A percentile compares a stretch with the other conserved stretches of the same genome.
Conservation (phyloP, 2,888 invertebrate species). For the Hofmannophila pseudospretella region DNA sequence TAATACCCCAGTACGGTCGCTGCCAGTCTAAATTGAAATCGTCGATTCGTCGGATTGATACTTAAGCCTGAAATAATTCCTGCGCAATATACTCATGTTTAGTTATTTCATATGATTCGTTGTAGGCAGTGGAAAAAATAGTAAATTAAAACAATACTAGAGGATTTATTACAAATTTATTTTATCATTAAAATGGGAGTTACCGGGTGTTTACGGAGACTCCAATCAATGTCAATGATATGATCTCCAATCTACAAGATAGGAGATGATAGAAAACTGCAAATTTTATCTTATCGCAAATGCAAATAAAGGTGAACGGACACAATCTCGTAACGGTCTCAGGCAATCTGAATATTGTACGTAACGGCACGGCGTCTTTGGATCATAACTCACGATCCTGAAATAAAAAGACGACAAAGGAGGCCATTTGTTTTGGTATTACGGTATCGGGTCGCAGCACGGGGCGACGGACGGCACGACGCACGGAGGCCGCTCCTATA, state of each 20-base stretch:
- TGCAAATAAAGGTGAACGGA: slow-evolving; percentile 29
- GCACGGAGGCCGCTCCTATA: slow-evolving; percentile 13
- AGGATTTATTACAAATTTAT: no score
- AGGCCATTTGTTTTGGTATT: slow-evolving; percentile 70
- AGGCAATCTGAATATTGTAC: slow-evolving; percentile 40
- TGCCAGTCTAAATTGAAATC: slow-evolving; percentile 54
- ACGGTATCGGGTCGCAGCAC: slow-evolving; percentile 54
- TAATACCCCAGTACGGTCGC: slow-evolving; percentile 48
- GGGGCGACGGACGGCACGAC: slow-evolving; percentile 24
- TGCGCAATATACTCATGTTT: no score
- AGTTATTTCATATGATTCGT: no score
- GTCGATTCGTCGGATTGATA: no score
- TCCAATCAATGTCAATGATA: no score
- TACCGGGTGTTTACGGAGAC: no score
- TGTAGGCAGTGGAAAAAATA: no score
- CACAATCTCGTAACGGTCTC: slow-evolving; percentile 22
- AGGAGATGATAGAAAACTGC: no score
- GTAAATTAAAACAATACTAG: no score
- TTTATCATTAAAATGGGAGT: no score
- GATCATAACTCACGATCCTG: slow-evolving; percentile 56
- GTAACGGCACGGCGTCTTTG: slow-evolving; percentile 35
- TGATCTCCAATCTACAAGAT: no score
- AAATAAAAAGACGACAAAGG: slow-evolving; percentile 57
- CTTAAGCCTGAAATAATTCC: no score
- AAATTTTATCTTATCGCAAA: not conserved